Conservation (phyloP, 2,888 invertebrate genomes). For the Synergus umbraculus region DNA sequence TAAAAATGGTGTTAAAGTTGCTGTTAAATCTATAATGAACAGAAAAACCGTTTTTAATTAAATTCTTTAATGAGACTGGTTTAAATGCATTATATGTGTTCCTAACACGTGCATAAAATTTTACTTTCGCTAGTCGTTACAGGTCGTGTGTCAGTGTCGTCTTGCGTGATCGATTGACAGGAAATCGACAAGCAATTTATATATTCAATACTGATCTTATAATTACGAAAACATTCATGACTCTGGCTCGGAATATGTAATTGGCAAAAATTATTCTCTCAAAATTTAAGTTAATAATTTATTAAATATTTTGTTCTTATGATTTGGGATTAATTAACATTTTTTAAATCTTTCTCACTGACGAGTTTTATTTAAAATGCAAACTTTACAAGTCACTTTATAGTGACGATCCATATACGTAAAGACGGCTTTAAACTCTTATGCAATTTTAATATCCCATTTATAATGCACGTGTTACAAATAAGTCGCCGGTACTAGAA, state of each 20-base stretch:
- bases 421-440: too few species aligned
- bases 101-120: background rate
- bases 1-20: too few species aligned
- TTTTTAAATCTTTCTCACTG: too few species aligned
- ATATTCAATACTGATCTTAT: conserved; percentile 10
- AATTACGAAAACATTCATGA: conserved; percentile 12
- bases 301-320: background rate
- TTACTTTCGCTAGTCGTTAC: conserved; percentile 11
- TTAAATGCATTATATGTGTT: background rate
- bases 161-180: conserved; percentile 35
- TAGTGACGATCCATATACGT: too few species aligned
- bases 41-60: background rate
- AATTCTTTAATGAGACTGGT: background rate
- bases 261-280: background rate
- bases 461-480: too few species aligned
- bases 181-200: conserved; percentile 21
- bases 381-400: too few species aligned
- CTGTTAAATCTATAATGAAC: background rate
- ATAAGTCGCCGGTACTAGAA: too few species aligned
- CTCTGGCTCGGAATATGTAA: conserved; percentile 5
- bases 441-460: too few species aligned
- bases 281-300: background rate
- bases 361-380: too few species aligned
- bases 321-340: background rate
- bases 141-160: conserved; percentile 33